Base-by-base conservation (phyloP, 2,888 invertebrate genomes). In the Prionchulus punctatus region DNA sequence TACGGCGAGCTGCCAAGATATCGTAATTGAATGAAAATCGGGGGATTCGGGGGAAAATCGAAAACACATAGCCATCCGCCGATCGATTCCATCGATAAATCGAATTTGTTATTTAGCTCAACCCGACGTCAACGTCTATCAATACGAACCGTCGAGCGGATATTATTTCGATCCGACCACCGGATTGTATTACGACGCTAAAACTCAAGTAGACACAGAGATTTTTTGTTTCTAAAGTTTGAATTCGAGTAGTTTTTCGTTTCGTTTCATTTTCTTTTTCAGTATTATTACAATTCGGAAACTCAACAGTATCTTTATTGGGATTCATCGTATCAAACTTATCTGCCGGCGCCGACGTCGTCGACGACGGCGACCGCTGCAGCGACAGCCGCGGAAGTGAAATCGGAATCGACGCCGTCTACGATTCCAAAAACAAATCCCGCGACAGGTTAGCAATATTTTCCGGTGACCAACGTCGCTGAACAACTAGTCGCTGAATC, bases 111-210 rank as follows among this genome's bases (percentile, higher is more conserved):
- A 55, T 65, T 55, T 60, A 65, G 66, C 75, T 30, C 65, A 71
- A 23, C 96, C 96, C 2, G 92, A 96, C 78, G 83, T 86, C 12
- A 82, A 85, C 53, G 83, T 84, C 42, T 98, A 91, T 71, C 84
- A 87, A 68, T 92, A 86, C 68, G 98, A 99, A 71, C 87, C 88
- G 70, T 80, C 84, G 1, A 91, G 91, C 2, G 94, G 96, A 0
- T 96, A 90, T 71, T 94, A 94, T 70, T 94, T 90, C 71, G 96
- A 98, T 72, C 82, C 88, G 0, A 76, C 79, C 1, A 92, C 96
- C 1, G 87, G 88, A 0, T 79, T 96, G 21, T 98, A 96, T 73
- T 99, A 94, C 71, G 98, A 98, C 76, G 83, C 90, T 0, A 86
- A 82, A 64, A 87, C 92, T 1, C 89, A 71, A 68, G 72, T 72